Conservation (phyloP, 2,797 vertebrate genomes). For the Chelonia mydas region DNA sequence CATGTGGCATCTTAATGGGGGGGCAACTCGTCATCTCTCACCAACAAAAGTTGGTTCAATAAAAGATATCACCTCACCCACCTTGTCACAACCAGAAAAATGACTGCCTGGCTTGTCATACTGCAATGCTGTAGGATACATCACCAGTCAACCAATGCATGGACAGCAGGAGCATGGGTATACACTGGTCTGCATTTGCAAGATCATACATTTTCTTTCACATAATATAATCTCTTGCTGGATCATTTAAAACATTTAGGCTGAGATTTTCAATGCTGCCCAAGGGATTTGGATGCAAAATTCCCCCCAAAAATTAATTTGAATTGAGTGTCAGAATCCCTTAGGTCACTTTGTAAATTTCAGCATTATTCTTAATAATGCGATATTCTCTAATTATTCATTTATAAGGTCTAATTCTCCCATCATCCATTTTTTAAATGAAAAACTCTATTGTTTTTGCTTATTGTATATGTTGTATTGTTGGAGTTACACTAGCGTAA, state of each 20-base stretch:
- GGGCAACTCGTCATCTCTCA: too few species aligned
- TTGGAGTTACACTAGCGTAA: neutral
- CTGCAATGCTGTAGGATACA: neutral
- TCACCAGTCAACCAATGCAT: neutral
- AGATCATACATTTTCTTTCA: neutral
- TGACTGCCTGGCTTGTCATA: neutral
- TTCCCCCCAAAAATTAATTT: neutral
- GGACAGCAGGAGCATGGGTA: neutral
- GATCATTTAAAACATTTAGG: neutral
- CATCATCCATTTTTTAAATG: neutral
- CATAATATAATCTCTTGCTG: neutral
- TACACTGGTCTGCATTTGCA: neutral
- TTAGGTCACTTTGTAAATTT: neutral
- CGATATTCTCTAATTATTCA: neutral
- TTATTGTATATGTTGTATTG: neutral
- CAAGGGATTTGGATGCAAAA: neutral
- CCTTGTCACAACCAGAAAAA: neutral
- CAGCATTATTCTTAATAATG: neutral
- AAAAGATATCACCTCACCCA: too few species aligned
- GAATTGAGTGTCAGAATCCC: neutral
- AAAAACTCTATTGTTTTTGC: neutral
- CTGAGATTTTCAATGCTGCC: neutral
- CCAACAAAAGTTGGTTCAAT: too few species aligned
- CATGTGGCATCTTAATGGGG: too few species aligned
- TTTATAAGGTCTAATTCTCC: neutral